A percentile compares a stretch with the other conserved stretches of the same genome.
Conservation (phyloP, 2,797 vertebrate genomes). For the Karalla daura region DNA sequence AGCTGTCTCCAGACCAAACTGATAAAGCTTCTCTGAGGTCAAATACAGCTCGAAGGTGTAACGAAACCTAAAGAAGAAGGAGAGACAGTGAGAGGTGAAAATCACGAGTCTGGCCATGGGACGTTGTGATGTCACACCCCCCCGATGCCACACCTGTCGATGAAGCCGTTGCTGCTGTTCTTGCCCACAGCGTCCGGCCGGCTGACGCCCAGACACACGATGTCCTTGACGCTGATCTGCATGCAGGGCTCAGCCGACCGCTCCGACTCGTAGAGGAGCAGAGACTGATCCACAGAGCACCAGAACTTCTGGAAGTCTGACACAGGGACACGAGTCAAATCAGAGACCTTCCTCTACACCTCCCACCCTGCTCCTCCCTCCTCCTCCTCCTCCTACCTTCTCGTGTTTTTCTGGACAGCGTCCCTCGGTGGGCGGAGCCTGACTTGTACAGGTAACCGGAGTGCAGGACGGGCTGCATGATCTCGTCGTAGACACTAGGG, state of each 20-base stretch:
- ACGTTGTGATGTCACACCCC: neutral
- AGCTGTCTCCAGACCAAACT: constrained; percentile 89
- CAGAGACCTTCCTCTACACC: too few species aligned
- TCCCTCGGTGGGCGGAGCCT: constrained; percentile 71
- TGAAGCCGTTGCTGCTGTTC: constrained; percentile 80
- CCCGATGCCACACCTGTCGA: constrained; percentile 79
- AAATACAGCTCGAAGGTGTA: constrained; percentile 94
- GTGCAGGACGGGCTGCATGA: constrained; percentile 88
- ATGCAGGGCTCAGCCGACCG: constrained; percentile 84
- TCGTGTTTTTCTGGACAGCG: constrained; percentile 82
- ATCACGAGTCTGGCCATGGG: neutral
- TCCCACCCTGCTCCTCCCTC: too few species aligned
- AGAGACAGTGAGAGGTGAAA: neutral
- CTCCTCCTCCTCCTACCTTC: constrained; percentile 83
- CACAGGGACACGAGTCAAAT: neutral
- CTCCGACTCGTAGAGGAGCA: constrained; percentile 89
- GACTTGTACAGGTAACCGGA: constrained; percentile 91
- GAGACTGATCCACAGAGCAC: constrained; percentile 87
- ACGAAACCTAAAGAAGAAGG: constrained; percentile 91
- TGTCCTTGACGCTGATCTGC: constrained; percentile 87
- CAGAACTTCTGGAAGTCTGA: constrained; percentile 91
- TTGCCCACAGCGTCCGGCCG: constrained; percentile 68
- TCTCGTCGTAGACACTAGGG: constrained; percentile 92
- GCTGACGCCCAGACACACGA: constrained; percentile 91
- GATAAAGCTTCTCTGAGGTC: constrained; percentile 89